Base-by-base conservation (phyloP, 2,797 vertebrate genomes). In the Phyllotis vaccarum region DNA sequence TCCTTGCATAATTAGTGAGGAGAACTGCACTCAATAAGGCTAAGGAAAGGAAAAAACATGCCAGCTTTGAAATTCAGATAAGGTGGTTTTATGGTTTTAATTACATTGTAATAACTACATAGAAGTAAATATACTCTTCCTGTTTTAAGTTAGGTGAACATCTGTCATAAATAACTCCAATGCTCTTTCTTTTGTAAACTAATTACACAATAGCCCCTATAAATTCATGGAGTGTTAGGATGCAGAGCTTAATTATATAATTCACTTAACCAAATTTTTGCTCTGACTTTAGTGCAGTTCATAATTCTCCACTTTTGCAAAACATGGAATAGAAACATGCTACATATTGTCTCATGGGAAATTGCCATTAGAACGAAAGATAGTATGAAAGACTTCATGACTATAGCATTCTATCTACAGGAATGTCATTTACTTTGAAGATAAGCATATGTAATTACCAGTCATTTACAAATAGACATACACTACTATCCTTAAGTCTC, bases 61-160 rank as follows among this genome's bases (percentile, higher is more conserved):
- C 27, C 19, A 68, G 76, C 90, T 97, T 97, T 97, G 96, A 96
- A 96, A 97, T 95, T 97, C 95, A 97, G 94, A 96, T 97, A 97
- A 96, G 85, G 89, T 95, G 95, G 96, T 96, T 97, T 97, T 95
- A 94, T 96, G 93, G 93, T 91, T 97, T 97, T 96, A 93, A 97
- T 96, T 97, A 97, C 96, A 94, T 88, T 96, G 89, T 94, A 97
- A 97, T 96, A 97, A 96, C 95, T 95, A 96, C 86, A 90, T 88
- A 91, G n/a, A 96, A 93, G 76, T 96, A 97, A 97, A 97, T 90
- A 96, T 31, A 86, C 58, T 93, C 95, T 96, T 96, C 90, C 95
- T 97, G 97, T 96, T 97, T 97, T 91, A 97, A 95, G 94, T 97
- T 97, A 97, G 91, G 81, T 97, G 95, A 96, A 97, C 95, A 97